Evolutionary conservation across 2,888 invertebrate genomes (phyloP), one percentile per base, ranked within the genome.

Genomic region (Agrilus cyanescens): DNA sequence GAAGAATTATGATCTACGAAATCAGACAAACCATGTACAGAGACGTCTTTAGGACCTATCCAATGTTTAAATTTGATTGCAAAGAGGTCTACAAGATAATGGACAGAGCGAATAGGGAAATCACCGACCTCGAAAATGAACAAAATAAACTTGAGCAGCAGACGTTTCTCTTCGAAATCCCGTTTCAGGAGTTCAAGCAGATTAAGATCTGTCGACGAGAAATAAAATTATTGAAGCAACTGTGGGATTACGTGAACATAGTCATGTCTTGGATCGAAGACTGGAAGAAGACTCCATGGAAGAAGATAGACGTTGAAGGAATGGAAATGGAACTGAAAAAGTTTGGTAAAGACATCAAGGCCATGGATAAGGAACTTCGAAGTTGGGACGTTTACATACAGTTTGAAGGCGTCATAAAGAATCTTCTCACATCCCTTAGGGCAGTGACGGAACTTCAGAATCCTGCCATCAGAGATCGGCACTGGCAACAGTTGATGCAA

Each of bases 241-340:
- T 94, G 18, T 95, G 95, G 95, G 94, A 95, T 66, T 91, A 88
- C 61, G 80, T 85, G 33, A 72, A 75, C 50, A 78, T 91, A 30
- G 85, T 91, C 15, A 74, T 78, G 57, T 82, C 85, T 1, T 85
- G 82, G 43, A 81, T 95, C 43, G 81, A 85, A 40, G 87, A 87
- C 62, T 96, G 95, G 95, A 91, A 93, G 65, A 85, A 78, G 45
- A 94, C 93, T 0, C 80, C 84, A 0, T 96, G 95, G 95, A 85
- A 85, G 59, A 86, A 87, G 59, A 89, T 95, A 46, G 91, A 95
- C 57, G 87, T 93, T 2, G 95, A 95, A 57, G 80, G 79, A 41
- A 91, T 95, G 88, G 94, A 95, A 60, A 82, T 87, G 64, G 93
- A 94, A 60, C 88, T 93, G 67, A 95, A 95, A 65, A 83, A 86